Percentiles rank a stretch among this genome's conserved stretches.
Evolutionary conservation across 2,888 invertebrate species (phyloP).

Genomic region (Cataglyphis livida): DNA sequence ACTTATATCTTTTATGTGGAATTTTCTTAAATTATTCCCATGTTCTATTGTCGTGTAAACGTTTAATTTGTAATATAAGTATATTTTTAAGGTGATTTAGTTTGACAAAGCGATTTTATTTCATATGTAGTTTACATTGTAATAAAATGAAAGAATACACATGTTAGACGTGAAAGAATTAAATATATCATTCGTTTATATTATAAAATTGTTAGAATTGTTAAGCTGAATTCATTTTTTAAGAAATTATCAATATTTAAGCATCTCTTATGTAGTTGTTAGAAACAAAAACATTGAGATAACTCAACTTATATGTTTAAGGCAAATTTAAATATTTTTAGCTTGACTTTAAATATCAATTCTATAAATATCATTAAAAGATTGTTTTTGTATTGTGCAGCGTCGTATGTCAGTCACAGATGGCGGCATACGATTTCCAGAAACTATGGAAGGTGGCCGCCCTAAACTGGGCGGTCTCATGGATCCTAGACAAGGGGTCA

Average conservation of each 20-base stretch:
- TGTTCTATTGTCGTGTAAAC: neutral
- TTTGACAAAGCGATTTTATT: neutral
- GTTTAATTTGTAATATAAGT: neutral
- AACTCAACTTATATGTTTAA: neutral
- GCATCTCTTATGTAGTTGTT: neutral
- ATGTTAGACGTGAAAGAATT: neutral
- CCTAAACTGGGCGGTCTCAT: conserved; percentile 99
- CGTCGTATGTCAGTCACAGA: conserved; percentile 99
- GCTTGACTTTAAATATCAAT: neutral
- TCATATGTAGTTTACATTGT: neutral
- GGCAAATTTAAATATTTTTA: neutral
- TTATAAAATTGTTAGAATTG: neutral
- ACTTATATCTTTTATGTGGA: neutral
- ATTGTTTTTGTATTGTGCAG: conserved; percentile 86
- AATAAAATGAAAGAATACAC: neutral
- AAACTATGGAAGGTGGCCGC: conserved; percentile 99
- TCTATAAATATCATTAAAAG: neutral
- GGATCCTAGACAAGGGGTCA: conserved; percentile 99
- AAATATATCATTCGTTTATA: neutral
- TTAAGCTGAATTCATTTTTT: neutral
- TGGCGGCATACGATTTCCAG: conserved; percentile 98
- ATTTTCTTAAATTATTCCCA: neutral
- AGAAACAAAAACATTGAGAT: neutral
- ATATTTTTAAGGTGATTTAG: neutral
- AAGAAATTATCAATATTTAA: neutral